Conservation (phyloP, 1,140 invertebrate species). For the Leptinotarsa texana region DNA sequence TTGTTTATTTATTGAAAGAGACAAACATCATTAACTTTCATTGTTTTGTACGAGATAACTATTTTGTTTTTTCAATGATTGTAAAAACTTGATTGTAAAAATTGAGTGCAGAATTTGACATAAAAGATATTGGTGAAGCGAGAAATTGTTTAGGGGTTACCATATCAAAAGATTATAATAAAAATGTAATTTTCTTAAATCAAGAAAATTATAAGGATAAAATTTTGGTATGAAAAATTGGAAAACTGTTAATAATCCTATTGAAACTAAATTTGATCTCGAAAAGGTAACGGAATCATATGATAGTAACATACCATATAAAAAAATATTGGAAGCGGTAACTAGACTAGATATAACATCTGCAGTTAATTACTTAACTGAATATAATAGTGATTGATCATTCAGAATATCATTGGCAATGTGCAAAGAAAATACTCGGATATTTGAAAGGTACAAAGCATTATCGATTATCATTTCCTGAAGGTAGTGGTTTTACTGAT, state of each 20-base stretch:
- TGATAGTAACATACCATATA: constrained; percentile 48
- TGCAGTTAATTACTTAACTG: constrained; percentile 45
- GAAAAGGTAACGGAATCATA: not conserved
- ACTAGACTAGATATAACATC: not conserved
- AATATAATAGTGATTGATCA: constrained; percentile 45
- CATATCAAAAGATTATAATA: not conserved
- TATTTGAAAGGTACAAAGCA: not conserved
- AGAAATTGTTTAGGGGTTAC: constrained; percentile 40
- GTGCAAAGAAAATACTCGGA: constrained; percentile 43
- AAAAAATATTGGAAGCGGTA: constrained; percentile 43
- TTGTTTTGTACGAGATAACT: no score
- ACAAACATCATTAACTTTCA: no score
- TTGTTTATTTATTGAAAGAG: no score
- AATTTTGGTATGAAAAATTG: constrained; percentile 11
- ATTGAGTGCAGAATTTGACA: constrained; percentile 42
- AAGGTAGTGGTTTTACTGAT: not conserved
- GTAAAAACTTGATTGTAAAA: no score
- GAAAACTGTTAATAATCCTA: constrained; percentile 1
- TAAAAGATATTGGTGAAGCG: constrained; percentile 39
- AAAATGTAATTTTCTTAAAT: not conserved
- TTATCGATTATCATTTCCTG: not conserved
- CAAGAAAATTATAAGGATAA: not conserved
- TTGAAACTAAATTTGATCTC: constrained; percentile 26
- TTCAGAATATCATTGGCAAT: constrained; percentile 50
- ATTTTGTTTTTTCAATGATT: no score